Conservation (phyloP, 2,113 vertebrate species). For the Uria aalge region DNA sequence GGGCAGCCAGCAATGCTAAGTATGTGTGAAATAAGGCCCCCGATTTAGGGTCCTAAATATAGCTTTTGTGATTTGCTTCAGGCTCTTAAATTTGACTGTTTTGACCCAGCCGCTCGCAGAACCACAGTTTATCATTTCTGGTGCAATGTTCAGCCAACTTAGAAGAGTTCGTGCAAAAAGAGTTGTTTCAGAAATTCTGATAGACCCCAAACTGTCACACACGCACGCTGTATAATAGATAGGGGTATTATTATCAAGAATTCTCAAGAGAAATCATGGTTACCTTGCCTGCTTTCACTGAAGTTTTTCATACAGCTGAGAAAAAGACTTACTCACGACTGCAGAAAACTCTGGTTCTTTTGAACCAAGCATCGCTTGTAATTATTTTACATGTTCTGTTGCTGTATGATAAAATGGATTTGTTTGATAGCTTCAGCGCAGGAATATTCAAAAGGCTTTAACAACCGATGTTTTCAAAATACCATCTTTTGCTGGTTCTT, state of each 20-base stretch:
- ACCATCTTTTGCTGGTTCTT: not conserved
- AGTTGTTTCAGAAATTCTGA: slow-evolving; percentile 27
- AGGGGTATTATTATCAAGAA: not conserved
- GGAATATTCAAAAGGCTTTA: not conserved
- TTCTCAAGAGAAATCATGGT: slow-evolving; percentile 25
- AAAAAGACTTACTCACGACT: not conserved
- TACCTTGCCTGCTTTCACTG: slow-evolving; percentile 30
- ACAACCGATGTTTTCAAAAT: not conserved
- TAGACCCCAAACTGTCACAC: slow-evolving; percentile 37
- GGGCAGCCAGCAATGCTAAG: slow-evolving; percentile 26
- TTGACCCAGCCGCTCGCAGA: not conserved
- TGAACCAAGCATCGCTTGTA: not conserved
- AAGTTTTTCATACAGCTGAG: slow-evolving; percentile 43
- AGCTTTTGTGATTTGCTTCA: slow-evolving; percentile 47
- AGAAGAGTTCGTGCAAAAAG: not conserved
- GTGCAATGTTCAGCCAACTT: not conserved
- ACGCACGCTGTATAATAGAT: not conserved
- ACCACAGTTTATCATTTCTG: not conserved
- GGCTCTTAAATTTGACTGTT: slow-evolving; percentile 45
- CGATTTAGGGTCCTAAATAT: slow-evolving; percentile 56
- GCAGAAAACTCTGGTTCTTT: not conserved
- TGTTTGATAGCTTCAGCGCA: not conserved
- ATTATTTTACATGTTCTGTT: not conserved
- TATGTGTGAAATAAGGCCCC: slow-evolving; percentile 15
- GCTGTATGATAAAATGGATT: not conserved